Conservation (phyloP, 2,113 vertebrate genomes). For the Silurus meridionalis region DNA sequence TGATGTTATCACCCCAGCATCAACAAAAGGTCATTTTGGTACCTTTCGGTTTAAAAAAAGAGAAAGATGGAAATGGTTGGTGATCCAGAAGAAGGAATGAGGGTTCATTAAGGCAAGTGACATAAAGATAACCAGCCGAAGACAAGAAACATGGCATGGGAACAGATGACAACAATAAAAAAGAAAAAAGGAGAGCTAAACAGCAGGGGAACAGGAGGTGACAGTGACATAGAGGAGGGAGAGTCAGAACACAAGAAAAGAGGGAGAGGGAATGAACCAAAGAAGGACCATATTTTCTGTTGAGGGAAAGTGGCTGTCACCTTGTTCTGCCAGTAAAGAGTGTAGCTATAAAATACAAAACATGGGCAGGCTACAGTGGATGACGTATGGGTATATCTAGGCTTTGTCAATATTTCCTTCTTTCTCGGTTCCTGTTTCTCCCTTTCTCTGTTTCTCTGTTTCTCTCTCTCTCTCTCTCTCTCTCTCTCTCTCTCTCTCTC, state of each 20-base stretch:
- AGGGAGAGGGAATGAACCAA: conserved; percentile 59
- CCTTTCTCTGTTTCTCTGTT: conserved; percentile 35
- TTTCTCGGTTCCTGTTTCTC: conserved; percentile 63
- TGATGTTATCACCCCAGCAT: not conserved
- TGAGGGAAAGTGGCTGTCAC: conserved; percentile 83
- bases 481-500: conserved; percentile 22
- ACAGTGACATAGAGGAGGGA: conserved; percentile 78
- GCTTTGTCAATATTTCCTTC: conserved; percentile 83
- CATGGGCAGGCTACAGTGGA: conserved; percentile 70
- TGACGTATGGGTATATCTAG: conserved; percentile 83
- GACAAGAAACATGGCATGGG: conserved; percentile 67
- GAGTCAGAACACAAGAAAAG: conserved; percentile 72
- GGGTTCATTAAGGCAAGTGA: conserved; percentile 70
- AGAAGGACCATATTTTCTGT: conserved; percentile 76
- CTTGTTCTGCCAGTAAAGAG: conserved; percentile 77
- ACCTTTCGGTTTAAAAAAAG: not conserved
- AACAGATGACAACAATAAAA: conserved; percentile 70
- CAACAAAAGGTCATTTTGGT: not conserved
- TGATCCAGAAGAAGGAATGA: conserved; percentile 66
- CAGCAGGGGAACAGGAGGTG: conserved; percentile 66
- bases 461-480: conserved; percentile 20
- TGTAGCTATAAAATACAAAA: conserved; percentile 76
- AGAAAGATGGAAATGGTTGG: conserved; percentile 38
- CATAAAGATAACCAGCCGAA: conserved; percentile 72
- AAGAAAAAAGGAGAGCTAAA: conserved; percentile 51